Conservation (phyloP, 2,888 invertebrate genomes). For the Alviniconcha strummeri region DNA sequence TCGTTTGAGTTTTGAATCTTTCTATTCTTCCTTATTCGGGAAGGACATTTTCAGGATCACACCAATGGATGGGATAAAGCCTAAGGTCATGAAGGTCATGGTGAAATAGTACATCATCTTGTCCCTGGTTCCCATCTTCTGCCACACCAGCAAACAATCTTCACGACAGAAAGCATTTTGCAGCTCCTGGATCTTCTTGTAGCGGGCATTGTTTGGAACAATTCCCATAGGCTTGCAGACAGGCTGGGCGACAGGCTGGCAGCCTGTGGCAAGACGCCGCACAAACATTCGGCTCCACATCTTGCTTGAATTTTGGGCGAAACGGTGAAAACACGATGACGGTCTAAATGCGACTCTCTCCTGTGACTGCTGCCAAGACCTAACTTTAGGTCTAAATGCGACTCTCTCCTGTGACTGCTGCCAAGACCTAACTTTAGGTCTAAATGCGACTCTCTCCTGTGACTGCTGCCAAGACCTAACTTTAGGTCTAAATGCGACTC, state of each 20-base stretch:
- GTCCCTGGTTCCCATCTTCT: conserved; percentile 44
- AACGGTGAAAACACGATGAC: too few species aligned
- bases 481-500: too few species aligned
- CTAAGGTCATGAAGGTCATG: conserved; percentile 26
- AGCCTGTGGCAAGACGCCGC: conserved; percentile 32
- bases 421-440: too few species aligned
- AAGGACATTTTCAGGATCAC: conserved; percentile 36
- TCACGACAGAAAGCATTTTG: conserved; percentile 46
- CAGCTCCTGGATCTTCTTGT: conserved; percentile 44
- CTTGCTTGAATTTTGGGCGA: too few species aligned
- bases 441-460: too few species aligned
- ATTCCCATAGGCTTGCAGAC: conserved; percentile 30
- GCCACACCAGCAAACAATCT: conserved; percentile 49
- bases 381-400: too few species aligned
- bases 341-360: too few species aligned
- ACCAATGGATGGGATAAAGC: conserved; percentile 25
- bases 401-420: too few species aligned
- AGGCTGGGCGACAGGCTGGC: too few species aligned
- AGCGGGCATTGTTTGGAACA: conserved; percentile 38
- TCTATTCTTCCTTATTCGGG: conserved; percentile 21
- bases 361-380: too few species aligned
- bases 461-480: too few species aligned
- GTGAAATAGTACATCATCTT: conserved; percentile 33
- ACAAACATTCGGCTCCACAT: conserved; percentile 36
- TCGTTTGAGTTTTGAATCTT: too few species aligned